These are phyloP conservation scores for Dioctria rufipes DNA, from an alignment of 2,888 invertebrate species.

Conservation along the genomic window DNA sequence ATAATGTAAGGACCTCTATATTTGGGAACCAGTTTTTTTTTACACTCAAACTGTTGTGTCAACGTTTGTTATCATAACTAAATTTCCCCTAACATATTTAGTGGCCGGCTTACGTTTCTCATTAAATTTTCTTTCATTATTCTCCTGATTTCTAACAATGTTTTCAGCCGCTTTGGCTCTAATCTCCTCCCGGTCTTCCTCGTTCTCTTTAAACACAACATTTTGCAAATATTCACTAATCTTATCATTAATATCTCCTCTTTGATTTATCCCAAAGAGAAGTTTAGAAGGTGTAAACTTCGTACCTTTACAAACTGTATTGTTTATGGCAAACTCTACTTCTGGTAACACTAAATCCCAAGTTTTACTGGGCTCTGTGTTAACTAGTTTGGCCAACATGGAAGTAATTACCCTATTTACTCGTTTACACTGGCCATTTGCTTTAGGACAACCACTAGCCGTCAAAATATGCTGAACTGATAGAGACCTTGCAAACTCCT, in stretches of 20 bases:
- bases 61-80: constrained; percentile 58
- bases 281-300: too few species aligned
- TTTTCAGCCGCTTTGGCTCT: constrained; percentile 51
- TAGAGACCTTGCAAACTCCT: too few species aligned
- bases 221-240: constrained; percentile 52
- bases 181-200: constrained; percentile 57
- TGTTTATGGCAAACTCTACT: constrained; percentile 55
- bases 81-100: constrained; percentile 59
- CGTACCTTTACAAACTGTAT: too few species aligned
- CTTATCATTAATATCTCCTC: constrained; percentile 59
- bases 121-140: constrained; percentile 59
- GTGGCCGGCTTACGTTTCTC: constrained; percentile 54
- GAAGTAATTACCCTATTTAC: constrained; percentile 12
- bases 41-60: constrained; percentile 27
- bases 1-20: too few species aligned
- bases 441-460: too few species aligned
- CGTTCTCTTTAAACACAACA: too few species aligned
- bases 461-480: too few species aligned
- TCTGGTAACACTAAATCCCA: constrained; percentile 24
- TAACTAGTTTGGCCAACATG: constrained; percentile 10
- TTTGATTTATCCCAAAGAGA: too few species aligned
- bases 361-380: neutral
- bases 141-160: constrained; percentile 59
- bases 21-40: too few species aligned
- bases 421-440: constrained; percentile 22